A percentile compares a stretch with the other conserved stretches of the same genome.
Evolutionary conservation across 1,140 invertebrate species (phyloP).

Genomic region (Bombus vancouverensis): DNA sequence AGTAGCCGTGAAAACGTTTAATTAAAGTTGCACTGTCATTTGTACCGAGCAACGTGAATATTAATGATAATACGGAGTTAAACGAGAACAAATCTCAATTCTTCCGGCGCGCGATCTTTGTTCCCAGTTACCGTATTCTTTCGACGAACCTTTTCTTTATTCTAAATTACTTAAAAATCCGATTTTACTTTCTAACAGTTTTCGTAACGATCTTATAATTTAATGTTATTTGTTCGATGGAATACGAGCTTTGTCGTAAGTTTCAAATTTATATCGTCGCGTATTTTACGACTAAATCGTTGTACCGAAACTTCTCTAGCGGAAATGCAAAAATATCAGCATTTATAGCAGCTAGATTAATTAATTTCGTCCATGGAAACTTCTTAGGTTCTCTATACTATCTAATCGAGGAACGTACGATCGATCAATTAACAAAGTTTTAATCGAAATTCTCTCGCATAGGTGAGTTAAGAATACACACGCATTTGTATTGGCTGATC

Average conservation of each 20-base stretch:
- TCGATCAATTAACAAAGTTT: not conserved
- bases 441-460: not conserved
- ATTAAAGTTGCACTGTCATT: not conserved
- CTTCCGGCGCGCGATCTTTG: not conserved
- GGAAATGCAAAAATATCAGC: not conserved
- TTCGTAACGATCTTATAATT: not conserved
- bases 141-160: not conserved
- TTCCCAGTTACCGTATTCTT: not conserved
- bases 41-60: not conserved
- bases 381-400: too few relatives aligned
- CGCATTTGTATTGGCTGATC: conserved; percentile 8
- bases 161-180: not conserved
- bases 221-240: not conserved
- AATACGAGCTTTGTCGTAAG: not conserved
- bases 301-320: too few relatives aligned
- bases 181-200: not conserved
- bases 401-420: not conserved
- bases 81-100: conserved; percentile 9
- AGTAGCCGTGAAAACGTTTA: not conserved
- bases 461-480: not conserved
- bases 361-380: too few relatives aligned
- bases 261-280: too few relatives aligned
- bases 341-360: too few relatives aligned
- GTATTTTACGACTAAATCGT: not conserved
- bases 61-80: not conserved